Conservation (phyloP, 1,140 invertebrate species). For the Nasonia vitripennis region DNA sequence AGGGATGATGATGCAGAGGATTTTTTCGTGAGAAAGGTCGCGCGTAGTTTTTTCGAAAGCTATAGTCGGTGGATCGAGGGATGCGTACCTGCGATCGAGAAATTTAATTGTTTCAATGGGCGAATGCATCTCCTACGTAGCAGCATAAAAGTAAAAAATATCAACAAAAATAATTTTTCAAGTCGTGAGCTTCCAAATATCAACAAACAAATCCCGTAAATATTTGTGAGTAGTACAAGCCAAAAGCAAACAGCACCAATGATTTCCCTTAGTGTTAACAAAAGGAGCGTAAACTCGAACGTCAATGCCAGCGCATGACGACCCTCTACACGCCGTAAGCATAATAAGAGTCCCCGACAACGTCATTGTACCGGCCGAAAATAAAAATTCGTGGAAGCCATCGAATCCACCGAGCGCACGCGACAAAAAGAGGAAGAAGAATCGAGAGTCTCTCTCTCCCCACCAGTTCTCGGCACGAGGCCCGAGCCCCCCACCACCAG, state of each 20-base stretch:
- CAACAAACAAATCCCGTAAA: neutral
- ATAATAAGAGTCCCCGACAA: neutral
- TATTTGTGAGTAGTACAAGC: neutral
- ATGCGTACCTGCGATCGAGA: no score
- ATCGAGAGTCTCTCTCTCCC: neutral
- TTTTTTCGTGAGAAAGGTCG: neutral
- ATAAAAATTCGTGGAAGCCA: conserved; percentile 34
- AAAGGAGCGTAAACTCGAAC: neutral
- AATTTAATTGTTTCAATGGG: no score
- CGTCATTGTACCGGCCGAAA: conserved; percentile 14
- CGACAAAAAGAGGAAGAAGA: conserved; percentile 14
- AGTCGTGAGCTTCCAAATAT: no score
- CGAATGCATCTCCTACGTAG: no score
- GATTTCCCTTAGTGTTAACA: neutral
- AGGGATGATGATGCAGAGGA: neutral
- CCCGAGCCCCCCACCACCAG: neutral
- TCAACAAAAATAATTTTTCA: neutral
- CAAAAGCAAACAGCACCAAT: neutral
- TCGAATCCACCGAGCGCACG: neutral
- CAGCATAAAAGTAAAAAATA: neutral
- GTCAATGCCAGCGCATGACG: neutral
- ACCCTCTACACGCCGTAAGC: neutral
- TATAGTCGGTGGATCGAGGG: no score
- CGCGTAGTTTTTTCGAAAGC: neutral
- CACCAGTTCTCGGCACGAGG: conserved; percentile 17